Evolutionary conservation across 30 jellyfish, hydroid and myxozoan species (phyloP).

Genomic region (Aurelia sp.): DNA sequence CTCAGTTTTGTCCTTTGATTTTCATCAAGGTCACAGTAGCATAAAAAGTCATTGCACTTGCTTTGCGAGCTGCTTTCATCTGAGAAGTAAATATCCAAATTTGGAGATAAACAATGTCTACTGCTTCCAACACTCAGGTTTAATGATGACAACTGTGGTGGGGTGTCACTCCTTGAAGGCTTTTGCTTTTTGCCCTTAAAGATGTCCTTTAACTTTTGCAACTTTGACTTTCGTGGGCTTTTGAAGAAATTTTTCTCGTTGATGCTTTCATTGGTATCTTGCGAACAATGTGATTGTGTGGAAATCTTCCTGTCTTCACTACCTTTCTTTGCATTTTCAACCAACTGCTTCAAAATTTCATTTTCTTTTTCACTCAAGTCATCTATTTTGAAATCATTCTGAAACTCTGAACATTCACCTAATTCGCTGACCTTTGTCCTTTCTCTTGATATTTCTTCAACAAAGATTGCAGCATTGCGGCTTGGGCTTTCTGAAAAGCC

Average conservation of each 20-base stretch:
- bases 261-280: slow-evolving; percentile 13
- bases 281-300: slow-evolving; percentile 19
- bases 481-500: too few species aligned
- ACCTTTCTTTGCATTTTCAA: slow-evolving; percentile 47
- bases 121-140: background rate
- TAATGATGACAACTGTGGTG: background rate
- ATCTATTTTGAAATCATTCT: background rate
- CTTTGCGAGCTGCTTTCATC: slow-evolving; percentile 32
- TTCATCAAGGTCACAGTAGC: slow-evolving; percentile 47
- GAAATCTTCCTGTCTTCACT: background rate
- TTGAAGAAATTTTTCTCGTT: background rate
- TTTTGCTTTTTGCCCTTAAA: slow-evolving; percentile 1
- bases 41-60: slow-evolving; percentile 21
- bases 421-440: background rate
- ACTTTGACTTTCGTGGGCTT: slow-evolving; percentile 20
- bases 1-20: background rate
- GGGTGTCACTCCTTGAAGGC: slow-evolving; percentile 16
- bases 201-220: slow-evolving; percentile 44
- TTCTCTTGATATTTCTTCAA: too few species aligned
- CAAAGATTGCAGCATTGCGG: too few species aligned
- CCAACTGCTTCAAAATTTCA: slow-evolving; percentile 39
- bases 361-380: slow-evolving; percentile 41
- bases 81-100: slow-evolving; percentile 23
- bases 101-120: slow-evolving; percentile 30
- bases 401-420: background rate